Percentiles rank a stretch among this genome's conserved stretches.
phyloP scores from a whole-genome alignment of 2,888 invertebrate genomes.

The Dryadula phaetusa region DNA sequence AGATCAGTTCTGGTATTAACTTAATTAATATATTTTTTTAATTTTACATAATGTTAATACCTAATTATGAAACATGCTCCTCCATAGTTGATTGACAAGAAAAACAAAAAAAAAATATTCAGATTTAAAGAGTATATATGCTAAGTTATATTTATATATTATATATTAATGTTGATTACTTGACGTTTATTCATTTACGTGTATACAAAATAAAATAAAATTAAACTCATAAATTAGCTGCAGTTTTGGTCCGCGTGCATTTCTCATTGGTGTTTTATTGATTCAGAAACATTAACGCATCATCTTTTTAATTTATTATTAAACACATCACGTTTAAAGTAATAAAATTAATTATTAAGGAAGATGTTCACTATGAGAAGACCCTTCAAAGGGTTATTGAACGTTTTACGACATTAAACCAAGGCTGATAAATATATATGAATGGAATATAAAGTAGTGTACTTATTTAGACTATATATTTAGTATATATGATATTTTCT shows the following conservation, averaged over 20 bases:
- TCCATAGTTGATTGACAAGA: too few species aligned
- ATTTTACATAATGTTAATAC: too few species aligned
- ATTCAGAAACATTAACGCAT: background rate
- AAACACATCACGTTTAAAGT: slow-evolving; percentile 38
- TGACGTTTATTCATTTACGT: background rate
- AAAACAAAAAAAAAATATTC: too few species aligned
- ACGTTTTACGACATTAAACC: slow-evolving; percentile 36
- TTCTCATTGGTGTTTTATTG: background rate
- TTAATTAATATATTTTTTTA: too few species aligned
- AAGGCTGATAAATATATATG: slow-evolving; percentile 31
- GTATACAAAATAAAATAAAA: background rate
- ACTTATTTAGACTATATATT: slow-evolving; percentile 11
- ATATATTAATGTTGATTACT: background rate
- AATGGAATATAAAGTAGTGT: slow-evolving; percentile 33
- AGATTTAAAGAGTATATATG: too few species aligned
- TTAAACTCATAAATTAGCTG: background rate
- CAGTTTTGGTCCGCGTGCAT: background rate
- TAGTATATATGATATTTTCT: background rate
- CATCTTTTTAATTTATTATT: slow-evolving; percentile 10
- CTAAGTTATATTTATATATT: too few species aligned
- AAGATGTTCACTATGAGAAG: slow-evolving; percentile 32
- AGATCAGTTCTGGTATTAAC: too few species aligned
- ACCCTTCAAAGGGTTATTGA: slow-evolving; percentile 34
- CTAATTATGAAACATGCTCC: too few species aligned
- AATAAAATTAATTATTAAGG: slow-evolving; percentile 44